A percentile compares a stretch with the other conserved stretches of the same genome.
Evolutionary conservation across 2,888 invertebrate genomes (phyloP).

Genomic region (Leucania comma): DNA sequence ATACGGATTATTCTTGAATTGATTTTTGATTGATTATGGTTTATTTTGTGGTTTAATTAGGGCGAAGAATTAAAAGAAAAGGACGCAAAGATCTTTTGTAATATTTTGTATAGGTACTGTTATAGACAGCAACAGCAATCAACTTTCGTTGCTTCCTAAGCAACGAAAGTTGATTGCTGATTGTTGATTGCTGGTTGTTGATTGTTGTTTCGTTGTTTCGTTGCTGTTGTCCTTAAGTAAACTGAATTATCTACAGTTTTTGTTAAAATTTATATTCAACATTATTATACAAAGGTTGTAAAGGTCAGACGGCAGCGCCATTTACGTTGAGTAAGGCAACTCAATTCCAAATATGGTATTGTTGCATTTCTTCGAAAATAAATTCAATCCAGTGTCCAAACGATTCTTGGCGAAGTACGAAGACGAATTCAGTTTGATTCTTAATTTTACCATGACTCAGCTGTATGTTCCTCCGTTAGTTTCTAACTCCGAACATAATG

Average conservation of each 20-base stretch:
- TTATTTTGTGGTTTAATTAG: too few species aligned
- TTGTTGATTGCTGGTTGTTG: too few species aligned
- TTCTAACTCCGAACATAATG: not conserved
- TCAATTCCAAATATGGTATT: slow-evolving; percentile 15
- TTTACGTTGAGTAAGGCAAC: slow-evolving; percentile 14
- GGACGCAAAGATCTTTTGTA: not conserved
- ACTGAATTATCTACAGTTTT: slow-evolving; percentile 14
- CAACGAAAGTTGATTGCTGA: too few species aligned
- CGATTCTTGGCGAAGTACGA: not conserved
- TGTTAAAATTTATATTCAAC: slow-evolving; percentile 20
- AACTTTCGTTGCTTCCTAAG: not conserved
- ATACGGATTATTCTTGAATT: slow-evolving; percentile 1
- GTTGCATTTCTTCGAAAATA: slow-evolving; percentile 12
- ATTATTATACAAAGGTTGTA: slow-evolving; percentile 27
- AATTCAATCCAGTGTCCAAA: not conserved
- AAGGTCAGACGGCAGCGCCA: slow-evolving; percentile 39
- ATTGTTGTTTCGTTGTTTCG: too few species aligned
- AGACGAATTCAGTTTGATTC: not conserved
- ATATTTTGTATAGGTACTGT: not conserved
- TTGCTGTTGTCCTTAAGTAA: too few species aligned
- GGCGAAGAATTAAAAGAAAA: not conserved
- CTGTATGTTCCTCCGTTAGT: not conserved
- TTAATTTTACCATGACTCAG: not conserved
- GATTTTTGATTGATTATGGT: not conserved
- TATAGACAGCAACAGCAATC: not conserved